Evolutionary conservation across 2,797 vertebrate species (phyloP), one percentile per base, ranked within the genome.

Genomic region (Jordanella pulchra): DNA sequence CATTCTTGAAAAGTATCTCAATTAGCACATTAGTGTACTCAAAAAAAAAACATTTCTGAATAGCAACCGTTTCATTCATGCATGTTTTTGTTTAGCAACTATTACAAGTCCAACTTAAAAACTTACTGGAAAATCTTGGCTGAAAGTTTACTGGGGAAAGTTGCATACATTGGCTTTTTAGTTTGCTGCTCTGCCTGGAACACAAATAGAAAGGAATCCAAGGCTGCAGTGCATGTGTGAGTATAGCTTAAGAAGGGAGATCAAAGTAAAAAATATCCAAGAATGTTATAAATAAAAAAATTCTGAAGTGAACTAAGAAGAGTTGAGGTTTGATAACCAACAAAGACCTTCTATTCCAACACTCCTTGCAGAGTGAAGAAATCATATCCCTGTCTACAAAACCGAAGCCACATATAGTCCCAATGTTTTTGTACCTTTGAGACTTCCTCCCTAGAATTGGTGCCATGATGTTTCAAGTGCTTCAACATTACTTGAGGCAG

Each of bases 261-360:
- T 42, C 35, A 44, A 63, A 63, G 39, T 63, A 13, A 63, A 15
- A 63, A 63, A 63, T 63, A 63, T 42, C 60, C 60, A 63, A 9
- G 12, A 44, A 39, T 25, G 23, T 44, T 13, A 63, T 63, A 44
- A 63, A 44, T 63, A 63, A 63, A 15, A 23, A 44, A 63, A 15
- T n/a, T 44, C 39, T 63, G 23, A 2, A 42, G 35, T 42, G 58
- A 61, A 14, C 32, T 61, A 63, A 44, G n/a, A 25, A 25, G 60
- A 63, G n/a, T 35, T 7, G 42, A 15, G 23, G 39, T 25, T 63
- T 15, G 39, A 44, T 25, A 44, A 14, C 23, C 39, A 9, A 61
- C 35, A 61, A 61, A 61, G 58, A 61, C 30, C 23, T 18, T 11
- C 11, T 39, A 61, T 61, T 35, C 32, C 21, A 42, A 6, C 60